Percentiles rank a stretch among this genome's conserved stretches.
Evolutionary conservation across 2,888 invertebrate genomes (phyloP).

Genomic region (Prosopocoilus inquinatus): DNA sequence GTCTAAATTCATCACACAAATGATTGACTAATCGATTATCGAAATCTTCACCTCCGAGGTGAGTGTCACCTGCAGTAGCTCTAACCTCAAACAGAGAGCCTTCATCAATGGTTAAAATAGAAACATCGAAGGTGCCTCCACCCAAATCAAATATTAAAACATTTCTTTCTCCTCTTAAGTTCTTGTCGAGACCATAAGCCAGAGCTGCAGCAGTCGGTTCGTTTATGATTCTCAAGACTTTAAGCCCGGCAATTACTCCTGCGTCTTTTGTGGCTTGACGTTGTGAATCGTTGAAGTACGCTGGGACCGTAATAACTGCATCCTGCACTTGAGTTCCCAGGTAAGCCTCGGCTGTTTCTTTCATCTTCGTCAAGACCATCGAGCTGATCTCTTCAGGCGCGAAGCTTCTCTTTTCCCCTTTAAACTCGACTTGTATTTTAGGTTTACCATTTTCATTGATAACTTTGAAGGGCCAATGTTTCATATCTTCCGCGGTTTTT

Average conservation of each 20-base stretch:
- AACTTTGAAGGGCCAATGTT: slow-evolving; percentile 76
- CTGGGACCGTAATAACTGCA: slow-evolving; percentile 76
- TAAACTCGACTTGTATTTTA: slow-evolving; percentile 62
- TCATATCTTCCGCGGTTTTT: slow-evolving; percentile 71
- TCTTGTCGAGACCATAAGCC: slow-evolving; percentile 56
- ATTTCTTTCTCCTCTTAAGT: slow-evolving; percentile 47
- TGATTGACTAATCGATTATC: slow-evolving; percentile 65
- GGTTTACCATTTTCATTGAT: slow-evolving; percentile 61
- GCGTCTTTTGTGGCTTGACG: slow-evolving; percentile 70
- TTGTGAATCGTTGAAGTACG: slow-evolving; percentile 70
- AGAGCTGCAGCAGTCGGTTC: slow-evolving; percentile 63
- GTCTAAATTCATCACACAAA: slow-evolving; percentile 68
- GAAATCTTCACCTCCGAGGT: slow-evolving; percentile 51
- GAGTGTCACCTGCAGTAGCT: slow-evolving; percentile 57
- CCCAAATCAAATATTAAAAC: slow-evolving; percentile 58
- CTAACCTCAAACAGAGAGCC: slow-evolving; percentile 56
- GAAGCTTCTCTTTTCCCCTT: slow-evolving; percentile 63
- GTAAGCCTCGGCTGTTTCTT: slow-evolving; percentile 70
- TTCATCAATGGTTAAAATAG: slow-evolving; percentile 65
- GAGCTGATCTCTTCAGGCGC: slow-evolving; percentile 71
- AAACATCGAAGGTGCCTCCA: slow-evolving; percentile 68
- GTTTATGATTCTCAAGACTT: slow-evolving; percentile 64
- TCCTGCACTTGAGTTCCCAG: slow-evolving; percentile 64
- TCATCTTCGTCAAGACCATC: slow-evolving; percentile 62
- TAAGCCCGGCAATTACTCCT: slow-evolving; percentile 64